Conservation (phyloP, 2,113 vertebrate genomes). For the rabbit (Oryctolagus cuniculus) region DNA sequence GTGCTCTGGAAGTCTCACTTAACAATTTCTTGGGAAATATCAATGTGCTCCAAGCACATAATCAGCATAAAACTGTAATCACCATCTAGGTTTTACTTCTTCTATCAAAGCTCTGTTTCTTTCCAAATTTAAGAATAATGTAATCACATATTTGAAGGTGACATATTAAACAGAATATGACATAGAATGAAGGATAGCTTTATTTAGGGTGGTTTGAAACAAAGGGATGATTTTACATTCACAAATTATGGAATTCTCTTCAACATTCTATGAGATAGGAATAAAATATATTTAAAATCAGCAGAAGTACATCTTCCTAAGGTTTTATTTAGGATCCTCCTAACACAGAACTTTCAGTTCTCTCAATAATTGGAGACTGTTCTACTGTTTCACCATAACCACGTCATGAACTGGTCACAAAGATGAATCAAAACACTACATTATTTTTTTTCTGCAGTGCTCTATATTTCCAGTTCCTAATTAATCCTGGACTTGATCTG, state of each 20-base stretch:
- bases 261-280: not conserved
- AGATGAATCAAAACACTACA: fast-evolving
- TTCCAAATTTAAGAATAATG: not conserved
- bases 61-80: not conserved
- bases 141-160: not conserved
- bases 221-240: not conserved
- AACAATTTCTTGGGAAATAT: not conserved
- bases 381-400: not conserved
- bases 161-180: not conserved
- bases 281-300: not conserved
- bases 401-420: no score
- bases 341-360: not conserved
- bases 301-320: not conserved
- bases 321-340: not conserved
- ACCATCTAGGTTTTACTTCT: not conserved
- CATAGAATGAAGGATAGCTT: not conserved
- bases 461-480: not conserved
- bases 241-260: not conserved
- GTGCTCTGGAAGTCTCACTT: not conserved
- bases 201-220: not conserved
- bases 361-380: not conserved
- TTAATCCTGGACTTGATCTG: not conserved
- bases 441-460: no score
- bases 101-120: constrained; percentile 31
- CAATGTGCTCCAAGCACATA: not conserved